These are phyloP conservation scores for Matsumurasca onukii DNA, from an alignment of 1,140 invertebrate species.

Conservation along the genomic window DNA sequence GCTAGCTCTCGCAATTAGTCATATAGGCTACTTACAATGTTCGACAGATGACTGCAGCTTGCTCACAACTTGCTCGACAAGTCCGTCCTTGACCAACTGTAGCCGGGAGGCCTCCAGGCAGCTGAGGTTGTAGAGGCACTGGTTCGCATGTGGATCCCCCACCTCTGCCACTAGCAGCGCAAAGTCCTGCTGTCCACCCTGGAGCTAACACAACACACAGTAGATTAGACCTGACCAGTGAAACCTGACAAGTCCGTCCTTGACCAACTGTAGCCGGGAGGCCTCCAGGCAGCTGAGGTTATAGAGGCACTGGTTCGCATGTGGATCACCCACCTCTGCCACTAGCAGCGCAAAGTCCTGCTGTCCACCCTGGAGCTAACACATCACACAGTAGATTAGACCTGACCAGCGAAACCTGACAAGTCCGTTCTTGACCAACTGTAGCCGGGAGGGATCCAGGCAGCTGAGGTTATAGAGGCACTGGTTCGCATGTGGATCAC, in stretches of 20 bases:
- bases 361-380: neutral
- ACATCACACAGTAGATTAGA: neutral
- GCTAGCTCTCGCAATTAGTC: too few species aligned
- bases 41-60: neutral
- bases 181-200: neutral
- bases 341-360: neutral
- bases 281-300: neutral
- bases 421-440: neutral
- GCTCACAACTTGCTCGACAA: neutral
- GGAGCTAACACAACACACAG: neutral
- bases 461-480: neutral
- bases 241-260: neutral
- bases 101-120: neutral
- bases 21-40: slow-evolving; percentile 18
- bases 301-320: neutral
- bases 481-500: neutral
- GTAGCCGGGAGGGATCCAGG: neutral
- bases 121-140: slow-evolving; percentile 9
- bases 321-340: neutral
- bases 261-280: neutral
- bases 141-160: neutral
- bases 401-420: neutral
- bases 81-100: slow-evolving; percentile 13
- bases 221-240: neutral
- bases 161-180: neutral